Evolutionary conservation across 2,113 vertebrate species (phyloP).

Genomic region (Caranx ignobilis): DNA sequence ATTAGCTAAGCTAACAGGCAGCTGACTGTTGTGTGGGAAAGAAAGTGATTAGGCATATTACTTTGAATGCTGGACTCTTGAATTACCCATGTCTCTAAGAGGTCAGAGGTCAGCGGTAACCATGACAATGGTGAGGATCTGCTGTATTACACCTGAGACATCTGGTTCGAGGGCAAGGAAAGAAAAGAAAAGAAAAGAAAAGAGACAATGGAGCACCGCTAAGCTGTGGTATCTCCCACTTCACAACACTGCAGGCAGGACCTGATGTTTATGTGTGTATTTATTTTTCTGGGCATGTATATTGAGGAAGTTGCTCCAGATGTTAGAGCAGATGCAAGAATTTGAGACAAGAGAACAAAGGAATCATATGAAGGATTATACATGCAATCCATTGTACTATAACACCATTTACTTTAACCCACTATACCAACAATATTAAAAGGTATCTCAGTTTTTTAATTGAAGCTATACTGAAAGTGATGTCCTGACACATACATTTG

Average conservation of each 20-base stretch:
- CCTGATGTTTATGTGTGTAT: not conserved
- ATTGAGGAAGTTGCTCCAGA: constrained; percentile 7
- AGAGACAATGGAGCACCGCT: not conserved
- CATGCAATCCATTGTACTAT: not conserved
- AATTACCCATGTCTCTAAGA: not conserved
- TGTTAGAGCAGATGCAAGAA: constrained; percentile 21
- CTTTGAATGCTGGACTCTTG: not conserved
- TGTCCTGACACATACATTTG: not conserved
- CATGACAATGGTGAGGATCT: not conserved
- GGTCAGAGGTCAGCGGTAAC: constrained; percentile 7
- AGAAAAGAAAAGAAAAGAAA: not conserved
- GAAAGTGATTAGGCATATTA: not conserved
- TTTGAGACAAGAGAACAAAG: constrained; percentile 12
- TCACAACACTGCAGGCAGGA: not conserved
- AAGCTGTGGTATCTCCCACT: not conserved
- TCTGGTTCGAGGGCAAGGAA: constrained; percentile 11
- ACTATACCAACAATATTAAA: not conserved
- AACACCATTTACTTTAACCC: not conserved
- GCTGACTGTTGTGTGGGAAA: not conserved
- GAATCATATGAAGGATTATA: not conserved
- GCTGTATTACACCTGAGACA: not conserved
- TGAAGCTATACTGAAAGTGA: not conserved
- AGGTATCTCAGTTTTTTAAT: not conserved
- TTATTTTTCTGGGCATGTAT: constrained; percentile 9
- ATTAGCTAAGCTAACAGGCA: not conserved